Evolutionary conservation across 1,140 invertebrate species (phyloP).

Genomic region (Philopotamus ludificatus): DNA sequence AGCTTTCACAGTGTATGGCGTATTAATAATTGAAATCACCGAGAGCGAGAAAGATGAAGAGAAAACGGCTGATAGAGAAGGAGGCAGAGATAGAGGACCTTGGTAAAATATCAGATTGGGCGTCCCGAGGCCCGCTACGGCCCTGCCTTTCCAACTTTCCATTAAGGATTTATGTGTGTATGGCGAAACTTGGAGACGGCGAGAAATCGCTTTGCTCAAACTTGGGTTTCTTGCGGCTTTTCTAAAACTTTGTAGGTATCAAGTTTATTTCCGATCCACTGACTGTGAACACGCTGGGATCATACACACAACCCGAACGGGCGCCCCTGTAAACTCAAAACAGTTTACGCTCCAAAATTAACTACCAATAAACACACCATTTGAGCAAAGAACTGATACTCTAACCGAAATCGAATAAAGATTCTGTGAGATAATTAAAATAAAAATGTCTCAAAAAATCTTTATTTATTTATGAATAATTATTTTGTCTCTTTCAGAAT

Average conservation of each 20-base stretch:
- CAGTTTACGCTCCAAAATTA: neutral
- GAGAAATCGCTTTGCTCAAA: constrained; percentile 4
- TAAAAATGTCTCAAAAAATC: too few species aligned
- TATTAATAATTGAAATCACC: neutral
- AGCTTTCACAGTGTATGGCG: too few species aligned
- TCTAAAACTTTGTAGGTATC: constrained; percentile 13
- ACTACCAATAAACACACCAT: neutral
- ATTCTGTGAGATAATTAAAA: too few species aligned
- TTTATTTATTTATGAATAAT: too few species aligned
- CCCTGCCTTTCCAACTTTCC: neutral
- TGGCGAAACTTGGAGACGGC: neutral
- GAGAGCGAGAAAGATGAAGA: too few species aligned
- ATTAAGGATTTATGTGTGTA: neutral
- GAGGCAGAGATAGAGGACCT: neutral
- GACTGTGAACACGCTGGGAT: neutral
- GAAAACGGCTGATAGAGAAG: too few species aligned
- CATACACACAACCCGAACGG: constrained; percentile 1
- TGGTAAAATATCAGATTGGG: neutral
- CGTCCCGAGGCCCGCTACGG: neutral
- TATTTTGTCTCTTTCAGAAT: too few species aligned
- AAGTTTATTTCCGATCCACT: constrained; percentile 13
- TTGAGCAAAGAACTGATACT: neutral
- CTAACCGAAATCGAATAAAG: too few species aligned
- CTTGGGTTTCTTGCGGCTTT: constrained; percentile 7
- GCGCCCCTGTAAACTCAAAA: neutral